Evolutionary conservation across 2,113 vertebrate species (phyloP).

Genomic region (Seriola dumerili): DNA sequence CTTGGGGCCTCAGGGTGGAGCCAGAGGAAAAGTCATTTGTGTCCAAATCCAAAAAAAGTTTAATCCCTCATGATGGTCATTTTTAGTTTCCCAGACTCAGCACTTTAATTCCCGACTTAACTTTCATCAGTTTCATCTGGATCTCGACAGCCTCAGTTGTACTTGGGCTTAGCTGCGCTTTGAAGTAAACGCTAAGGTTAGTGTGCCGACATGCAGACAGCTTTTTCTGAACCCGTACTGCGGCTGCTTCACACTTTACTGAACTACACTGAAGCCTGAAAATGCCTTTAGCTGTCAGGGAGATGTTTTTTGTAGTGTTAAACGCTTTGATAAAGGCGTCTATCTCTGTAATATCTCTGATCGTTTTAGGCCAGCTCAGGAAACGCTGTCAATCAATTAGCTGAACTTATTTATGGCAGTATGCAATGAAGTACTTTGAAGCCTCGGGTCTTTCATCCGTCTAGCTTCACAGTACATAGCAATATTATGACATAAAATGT

Average conservation of each 20-base stretch:
- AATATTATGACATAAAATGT: neutral
- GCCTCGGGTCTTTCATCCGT: neutral
- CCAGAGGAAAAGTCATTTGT: neutral
- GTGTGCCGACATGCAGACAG: neutral
- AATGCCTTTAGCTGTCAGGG: too few relatives aligned
- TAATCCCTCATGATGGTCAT: neutral
- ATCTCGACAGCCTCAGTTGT: neutral
- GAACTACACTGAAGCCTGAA: too few relatives aligned
- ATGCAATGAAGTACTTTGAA: neutral
- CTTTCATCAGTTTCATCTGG: neutral
- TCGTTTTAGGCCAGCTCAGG: neutral
- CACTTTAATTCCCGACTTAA: neutral
- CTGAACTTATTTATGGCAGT: neutral
- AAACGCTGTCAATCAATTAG: neutral
- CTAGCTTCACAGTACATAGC: neutral
- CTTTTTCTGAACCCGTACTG: neutral
- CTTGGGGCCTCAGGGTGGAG: neutral
- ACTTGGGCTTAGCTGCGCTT: neutral
- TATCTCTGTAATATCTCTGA: too few relatives aligned
- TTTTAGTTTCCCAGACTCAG: neutral
- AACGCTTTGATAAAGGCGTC: too few relatives aligned
- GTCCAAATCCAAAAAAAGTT: neutral
- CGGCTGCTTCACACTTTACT: neutral
- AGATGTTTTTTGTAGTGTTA: too few relatives aligned
- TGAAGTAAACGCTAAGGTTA: neutral